Evolutionary conservation across 2,888 invertebrate species (phyloP).

Genomic region (Aproaerema taeniolella): DNA sequence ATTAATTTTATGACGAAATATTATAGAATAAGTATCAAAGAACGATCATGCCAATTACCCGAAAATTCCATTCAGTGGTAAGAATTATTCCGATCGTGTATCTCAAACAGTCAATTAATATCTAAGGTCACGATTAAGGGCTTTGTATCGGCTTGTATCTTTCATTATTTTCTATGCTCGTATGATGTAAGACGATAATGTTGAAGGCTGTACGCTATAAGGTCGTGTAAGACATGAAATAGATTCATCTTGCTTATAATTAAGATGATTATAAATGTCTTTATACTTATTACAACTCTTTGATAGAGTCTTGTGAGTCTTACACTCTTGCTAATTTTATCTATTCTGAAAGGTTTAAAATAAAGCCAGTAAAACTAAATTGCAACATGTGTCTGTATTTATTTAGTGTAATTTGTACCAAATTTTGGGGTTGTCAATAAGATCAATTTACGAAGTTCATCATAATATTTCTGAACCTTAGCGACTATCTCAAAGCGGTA

Average conservation of each 20-base stretch:
- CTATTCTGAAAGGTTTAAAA: too few relatives aligned
- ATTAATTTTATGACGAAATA: neutral
- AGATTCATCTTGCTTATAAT: slow-evolving; percentile 19
- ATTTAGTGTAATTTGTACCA: too few relatives aligned
- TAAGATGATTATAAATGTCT: too few relatives aligned
- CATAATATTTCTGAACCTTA: too few relatives aligned
- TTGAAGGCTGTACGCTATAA: slow-evolving; percentile 18
- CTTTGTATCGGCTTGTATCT: slow-evolving; percentile 23
- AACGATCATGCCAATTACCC: slow-evolving; percentile 7
- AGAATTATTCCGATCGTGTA: slow-evolving; percentile 7
- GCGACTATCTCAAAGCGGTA: too few relatives aligned
- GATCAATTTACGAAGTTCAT: too few relatives aligned
- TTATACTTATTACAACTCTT: too few relatives aligned
- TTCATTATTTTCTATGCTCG: slow-evolving; percentile 14
- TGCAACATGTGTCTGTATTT: too few relatives aligned
- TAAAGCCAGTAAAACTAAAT: too few relatives aligned
- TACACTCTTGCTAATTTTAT: too few relatives aligned
- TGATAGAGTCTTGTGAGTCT: too few relatives aligned
- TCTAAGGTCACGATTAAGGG: slow-evolving; percentile 33
- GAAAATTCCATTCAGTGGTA: slow-evolving; percentile 7
- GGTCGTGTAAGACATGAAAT: slow-evolving; percentile 26
- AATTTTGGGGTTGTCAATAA: too few relatives aligned
- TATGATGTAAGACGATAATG: slow-evolving; percentile 13
- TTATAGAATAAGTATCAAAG: neutral
- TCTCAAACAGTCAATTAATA: slow-evolving; percentile 19